These are phyloP conservation scores for Hecatera dysodea DNA, from an alignment of 2,888 invertebrate genomes.

Conservation along the genomic window DNA sequence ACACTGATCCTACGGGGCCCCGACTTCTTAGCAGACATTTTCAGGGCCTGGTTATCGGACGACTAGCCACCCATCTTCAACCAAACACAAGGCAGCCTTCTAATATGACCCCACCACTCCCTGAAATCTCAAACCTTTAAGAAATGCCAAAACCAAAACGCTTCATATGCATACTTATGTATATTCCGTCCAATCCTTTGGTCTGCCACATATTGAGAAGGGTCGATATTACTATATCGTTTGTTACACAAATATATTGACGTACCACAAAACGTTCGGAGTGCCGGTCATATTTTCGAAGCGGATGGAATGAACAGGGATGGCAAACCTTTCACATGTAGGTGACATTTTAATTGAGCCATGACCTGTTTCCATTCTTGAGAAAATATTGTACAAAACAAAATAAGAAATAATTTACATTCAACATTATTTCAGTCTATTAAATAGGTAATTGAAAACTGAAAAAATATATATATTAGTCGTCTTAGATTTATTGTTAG, in stretches of 20 bases:
- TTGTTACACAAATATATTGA: slow-evolving; percentile 61
- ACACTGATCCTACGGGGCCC: too few species aligned
- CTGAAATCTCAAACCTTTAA: slow-evolving; percentile 25
- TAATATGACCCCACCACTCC: slow-evolving; percentile 19
- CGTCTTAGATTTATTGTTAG: too few species aligned
- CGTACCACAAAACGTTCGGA: slow-evolving; percentile 47
- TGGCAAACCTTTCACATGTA: slow-evolving; percentile 13
- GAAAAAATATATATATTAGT: background rate
- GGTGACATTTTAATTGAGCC: slow-evolving; percentile 23
- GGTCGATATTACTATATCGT: slow-evolving; percentile 61
- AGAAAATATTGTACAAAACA: background rate
- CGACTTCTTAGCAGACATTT: too few species aligned
- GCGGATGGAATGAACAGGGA: slow-evolving; percentile 38
- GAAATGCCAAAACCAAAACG: slow-evolving; percentile 39
- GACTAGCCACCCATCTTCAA: too few species aligned
- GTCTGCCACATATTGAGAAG: slow-evolving; percentile 64
- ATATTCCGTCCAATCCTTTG: slow-evolving; percentile 47
- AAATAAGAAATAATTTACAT: background rate
- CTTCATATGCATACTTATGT: slow-evolving; percentile 42
- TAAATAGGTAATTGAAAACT: background rate
- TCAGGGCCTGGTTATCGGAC: too few species aligned
- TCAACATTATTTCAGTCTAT: too few species aligned
- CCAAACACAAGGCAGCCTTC: slow-evolving; percentile 10
- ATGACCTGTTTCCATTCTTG: background rate
- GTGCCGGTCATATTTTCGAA: slow-evolving; percentile 58